Base-by-base conservation (phyloP, 2,888 invertebrate species). In the Achlya flavicornis region DNA sequence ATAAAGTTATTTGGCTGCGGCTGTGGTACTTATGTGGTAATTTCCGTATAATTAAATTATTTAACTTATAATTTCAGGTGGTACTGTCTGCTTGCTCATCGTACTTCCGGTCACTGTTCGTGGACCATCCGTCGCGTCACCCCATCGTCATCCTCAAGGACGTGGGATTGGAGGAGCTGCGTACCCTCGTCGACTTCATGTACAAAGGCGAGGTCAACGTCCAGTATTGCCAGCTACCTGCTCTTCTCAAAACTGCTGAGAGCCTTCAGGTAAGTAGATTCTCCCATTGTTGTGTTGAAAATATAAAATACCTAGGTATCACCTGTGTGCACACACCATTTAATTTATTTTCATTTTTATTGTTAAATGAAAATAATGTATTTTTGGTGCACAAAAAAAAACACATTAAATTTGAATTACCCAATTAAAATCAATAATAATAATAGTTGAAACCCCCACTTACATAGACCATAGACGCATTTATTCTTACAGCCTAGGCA, bases 121-220 rank as follows among this genome's bases (percentile, higher is more conserved):
- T 97, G 94, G 97, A 98, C 94, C 98, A 98, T 91, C 98, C 98
- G 80, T 97, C 97, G 91, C 96, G 97, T 80, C 98, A 98, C 91
- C 98, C 98, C 84, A 98, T 98, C 90, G 98, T 98, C 91, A 98
- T 98, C 91, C 96, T 98, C 84, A 98, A 98, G 94, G 98, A 98
- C 97, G 98, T 98, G 88, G 96, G 97, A 86, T 97, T 97, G 92
- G 95, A 97, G 88, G 98, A 98, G 94, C 95, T 98, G 86, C 96
- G 97, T 90, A 98, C 98, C 79, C 96, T 98, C 88, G 97, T 98
- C 90, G 98, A 98, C 95, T 98, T 98, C 96, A 98, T 98, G 98
- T 98, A 98, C 95, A 97, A 97, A 94, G 98, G 98, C 86, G 98
- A 98, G 94, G 98, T 98, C 83, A 98, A 98, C 96, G 97, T 98